A percentile compares a stretch with the other conserved stretches of the same genome.
These are phyloP conservation scores for Luehdorfia chinensis DNA, from an alignment of 1,140 invertebrate genomes.

Conservation along the genomic window DNA sequence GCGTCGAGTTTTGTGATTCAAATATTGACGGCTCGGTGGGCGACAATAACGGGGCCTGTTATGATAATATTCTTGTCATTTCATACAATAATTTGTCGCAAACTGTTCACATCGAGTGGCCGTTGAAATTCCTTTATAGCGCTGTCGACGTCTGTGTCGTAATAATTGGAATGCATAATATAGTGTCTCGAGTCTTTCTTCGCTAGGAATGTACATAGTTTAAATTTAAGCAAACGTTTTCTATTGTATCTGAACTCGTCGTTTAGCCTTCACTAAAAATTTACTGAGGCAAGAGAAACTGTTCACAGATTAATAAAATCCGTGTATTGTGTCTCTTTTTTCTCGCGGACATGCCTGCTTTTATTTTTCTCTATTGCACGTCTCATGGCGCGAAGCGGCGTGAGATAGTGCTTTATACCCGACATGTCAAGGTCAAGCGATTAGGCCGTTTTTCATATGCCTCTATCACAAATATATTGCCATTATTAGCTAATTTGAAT, in stretches of 20 bases:
- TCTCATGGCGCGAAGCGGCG: too few species aligned
- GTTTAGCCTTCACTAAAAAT: neutral
- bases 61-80: constrained; percentile 65
- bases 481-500: too few species aligned
- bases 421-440: too few species aligned
- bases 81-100: constrained; percentile 56
- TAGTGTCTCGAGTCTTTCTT: constrained; percentile 17
- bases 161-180: constrained; percentile 48
- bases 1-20: constrained; percentile 65
- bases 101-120: constrained; percentile 41
- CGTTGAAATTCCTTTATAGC: constrained; percentile 39
- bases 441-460: too few species aligned
- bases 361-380: too few species aligned
- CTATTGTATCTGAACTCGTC: constrained; percentile 7
- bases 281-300: neutral
- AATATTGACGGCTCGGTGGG: constrained; percentile 61
- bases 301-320: too few species aligned
- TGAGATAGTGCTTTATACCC: too few species aligned
- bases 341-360: too few species aligned
- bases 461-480: too few species aligned
- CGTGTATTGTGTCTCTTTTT: too few species aligned
- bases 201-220: too few species aligned
- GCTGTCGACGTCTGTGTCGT: constrained; percentile 31
- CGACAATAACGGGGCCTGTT: constrained; percentile 57
- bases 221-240: too few species aligned